Evolutionary conservation across 2,113 vertebrate species (phyloP), one percentile per base, ranked within the genome.

Genomic region (Pollimyrus isidori): DNA sequence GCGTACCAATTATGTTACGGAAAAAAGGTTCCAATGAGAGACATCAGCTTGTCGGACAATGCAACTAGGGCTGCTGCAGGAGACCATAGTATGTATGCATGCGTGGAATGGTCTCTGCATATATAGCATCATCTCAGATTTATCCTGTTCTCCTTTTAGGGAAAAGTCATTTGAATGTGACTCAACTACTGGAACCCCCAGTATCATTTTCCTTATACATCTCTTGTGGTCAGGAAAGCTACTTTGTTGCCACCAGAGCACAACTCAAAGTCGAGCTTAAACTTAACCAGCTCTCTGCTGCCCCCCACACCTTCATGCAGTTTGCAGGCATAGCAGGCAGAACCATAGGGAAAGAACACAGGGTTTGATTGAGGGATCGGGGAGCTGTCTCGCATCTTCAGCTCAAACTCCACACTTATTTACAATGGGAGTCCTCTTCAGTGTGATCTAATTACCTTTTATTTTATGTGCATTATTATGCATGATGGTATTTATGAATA

Each of bases 401-500:
- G 13, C 26, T 87, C 85, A 87, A 87, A 42, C 48, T 19, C 50
- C 48, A 56, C 69, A 52, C 48, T 15, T 56, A 56, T 89, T 89
- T 52, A 82, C 46, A 50, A 35, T 39, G 0, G 30, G 30, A 56
- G n/a, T 82, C 26, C 17, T 86, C 19, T 50, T 85, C 42, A 86
- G 17, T 86, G 26, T 35, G 48, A 86, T 89, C 89, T 50, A 58
- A 86, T 73, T 87, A 87, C 45, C 39, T 50, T 87, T 53, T 69
- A 21, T 69, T 45, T 86, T 50, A 65, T 83, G 83, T 50, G 58
- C 84, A 86, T 87, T 62, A 86, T 89, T 86, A 89, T 86, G 65
- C 83, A 50, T 73, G 56, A 86, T 86, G 39, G 7, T 50, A 89
- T 89, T 86, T 69, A 86, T 89, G 42, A 86, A 89, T 62, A 89